Base-by-base conservation (phyloP, 2,888 invertebrate genomes). In the Pachycephus smyrnensis region DNA sequence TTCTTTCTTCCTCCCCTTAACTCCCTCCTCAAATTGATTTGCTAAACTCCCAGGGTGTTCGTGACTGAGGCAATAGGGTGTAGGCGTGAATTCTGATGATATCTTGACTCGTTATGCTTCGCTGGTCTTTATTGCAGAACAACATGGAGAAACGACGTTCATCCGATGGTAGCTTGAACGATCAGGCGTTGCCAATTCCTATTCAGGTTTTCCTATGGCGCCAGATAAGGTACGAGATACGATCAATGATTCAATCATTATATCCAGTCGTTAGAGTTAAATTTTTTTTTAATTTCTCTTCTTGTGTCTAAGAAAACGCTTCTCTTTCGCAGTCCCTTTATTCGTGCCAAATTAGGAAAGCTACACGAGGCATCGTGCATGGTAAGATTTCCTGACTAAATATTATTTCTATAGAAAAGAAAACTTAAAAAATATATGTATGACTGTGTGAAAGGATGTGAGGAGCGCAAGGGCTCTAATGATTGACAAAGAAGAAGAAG, bases 131-230 rank as follows among this genome's bases (percentile, higher is more conserved):
- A 55, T 55, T 55, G 9, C 55, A 71, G 71, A 69, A 75, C 37
- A 79, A 81, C n/a, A 90, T 89, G 90, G 89, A 90, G 74, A 89
- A 85, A 78, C 86, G 86, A 55, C 83, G 86, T 32, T 89, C 92
- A 69, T 82, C 92, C 88, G 96, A 96, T 85, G 95, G 94, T 85
- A 93, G 94, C 69, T 93, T 94, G 86, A 94, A 94, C 84, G 97
- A 97, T 88, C 95, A 96, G 88, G 94, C 95, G 78, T 93, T 99
- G 81, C 99, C 99, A 1, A 96, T 99, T 82, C 97, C 99, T 1
- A 97, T 99, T 80, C 99, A 99, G 92, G 97, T 98, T 87, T 99
- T 98, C 92, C 94, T 99, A 81, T 99, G 99, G 99, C 94, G 97
- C 86, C 98, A 99, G 93, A 97, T 98, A 82, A 95, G 95, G 96